These are phyloP conservation scores for Cataglyphis livida DNA, from an alignment of 2,888 invertebrate genomes.

Conservation along the genomic window DNA sequence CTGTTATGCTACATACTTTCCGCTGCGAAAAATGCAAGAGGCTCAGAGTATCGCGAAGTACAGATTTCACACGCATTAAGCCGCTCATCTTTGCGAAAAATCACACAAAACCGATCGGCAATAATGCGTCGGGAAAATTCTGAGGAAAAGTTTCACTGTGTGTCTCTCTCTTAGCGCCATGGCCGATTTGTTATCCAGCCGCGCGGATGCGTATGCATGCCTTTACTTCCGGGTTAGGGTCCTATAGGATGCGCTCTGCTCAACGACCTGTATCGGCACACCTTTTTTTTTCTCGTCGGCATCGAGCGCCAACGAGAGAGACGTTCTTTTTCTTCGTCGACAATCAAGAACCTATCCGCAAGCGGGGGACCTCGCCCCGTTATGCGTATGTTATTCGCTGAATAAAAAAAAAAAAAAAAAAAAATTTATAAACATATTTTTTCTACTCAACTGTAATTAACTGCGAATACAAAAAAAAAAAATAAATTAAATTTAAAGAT, in stretches of 20 bases:
- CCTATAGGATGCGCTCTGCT: slow-evolving; percentile 75
- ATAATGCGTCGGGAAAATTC: slow-evolving; percentile 74
- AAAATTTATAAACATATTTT: not conserved
- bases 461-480: not conserved
- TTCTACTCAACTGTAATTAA: not conserved
- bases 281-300: slow-evolving; percentile 69
- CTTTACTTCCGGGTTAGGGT: slow-evolving; percentile 83
- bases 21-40: slow-evolving; percentile 27
- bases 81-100: slow-evolving; percentile 50
- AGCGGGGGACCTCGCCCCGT: slow-evolving; percentile 50
- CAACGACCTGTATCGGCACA: slow-evolving; percentile 77
- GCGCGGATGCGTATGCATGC: slow-evolving; percentile 84
- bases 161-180: slow-evolving; percentile 76
- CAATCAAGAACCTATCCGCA: slow-evolving; percentile 73
- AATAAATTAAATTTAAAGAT: not conserved
- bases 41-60: slow-evolving; percentile 26
- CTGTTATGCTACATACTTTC: slow-evolving; percentile 19
- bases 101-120: slow-evolving; percentile 65
- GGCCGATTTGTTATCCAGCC: slow-evolving; percentile 85
- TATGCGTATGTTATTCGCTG: slow-evolving; percentile 23
- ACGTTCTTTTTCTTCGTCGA: slow-evolving; percentile 75
- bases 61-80: slow-evolving; percentile 47
- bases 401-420: not conserved
- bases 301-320: slow-evolving; percentile 67
- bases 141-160: slow-evolving; percentile 80